These are phyloP conservation scores for Phytoseiulus persimilis DNA, from an alignment of 2,888 invertebrate species.

Conservation along the genomic window DNA sequence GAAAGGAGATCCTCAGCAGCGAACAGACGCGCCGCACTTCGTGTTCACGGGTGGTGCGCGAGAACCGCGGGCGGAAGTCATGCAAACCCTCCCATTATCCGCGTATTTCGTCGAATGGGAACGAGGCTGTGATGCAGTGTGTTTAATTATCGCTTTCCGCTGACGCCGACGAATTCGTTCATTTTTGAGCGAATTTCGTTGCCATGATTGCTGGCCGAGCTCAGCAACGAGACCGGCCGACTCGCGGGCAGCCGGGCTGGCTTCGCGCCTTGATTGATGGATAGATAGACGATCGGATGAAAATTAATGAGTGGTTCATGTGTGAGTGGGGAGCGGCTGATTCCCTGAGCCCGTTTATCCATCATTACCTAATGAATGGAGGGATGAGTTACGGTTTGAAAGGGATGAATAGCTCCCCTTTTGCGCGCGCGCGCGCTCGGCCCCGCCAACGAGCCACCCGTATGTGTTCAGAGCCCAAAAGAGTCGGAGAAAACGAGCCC, in stretches of 20 bases:
- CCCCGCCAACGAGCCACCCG: background rate
- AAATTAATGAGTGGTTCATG: background rate
- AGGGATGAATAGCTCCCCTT: background rate
- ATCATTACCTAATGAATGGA: background rate
- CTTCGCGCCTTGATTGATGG: background rate
- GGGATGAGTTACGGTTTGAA: background rate
- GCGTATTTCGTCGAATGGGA: background rate
- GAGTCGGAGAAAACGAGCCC: background rate
- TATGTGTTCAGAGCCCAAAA: background rate
- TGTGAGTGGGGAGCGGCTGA: no score
- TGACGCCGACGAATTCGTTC: background rate
- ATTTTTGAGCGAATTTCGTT: background rate
- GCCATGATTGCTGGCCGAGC: background rate
- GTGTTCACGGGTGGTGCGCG: background rate
- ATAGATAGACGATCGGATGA: background rate
- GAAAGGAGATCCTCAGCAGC: no score
- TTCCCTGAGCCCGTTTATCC: background rate
- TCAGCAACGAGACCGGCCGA: no score
- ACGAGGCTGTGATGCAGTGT: background rate
- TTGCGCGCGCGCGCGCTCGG: background rate
- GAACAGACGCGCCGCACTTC: no score
- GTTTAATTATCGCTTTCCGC: background rate
- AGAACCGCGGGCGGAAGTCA: background rate
- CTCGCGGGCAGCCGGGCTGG: background rate
- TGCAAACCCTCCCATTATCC: background rate